phyloP scores from a whole-genome alignment of 2,113 vertebrate genomes.

The Scortum barcoo region DNA sequence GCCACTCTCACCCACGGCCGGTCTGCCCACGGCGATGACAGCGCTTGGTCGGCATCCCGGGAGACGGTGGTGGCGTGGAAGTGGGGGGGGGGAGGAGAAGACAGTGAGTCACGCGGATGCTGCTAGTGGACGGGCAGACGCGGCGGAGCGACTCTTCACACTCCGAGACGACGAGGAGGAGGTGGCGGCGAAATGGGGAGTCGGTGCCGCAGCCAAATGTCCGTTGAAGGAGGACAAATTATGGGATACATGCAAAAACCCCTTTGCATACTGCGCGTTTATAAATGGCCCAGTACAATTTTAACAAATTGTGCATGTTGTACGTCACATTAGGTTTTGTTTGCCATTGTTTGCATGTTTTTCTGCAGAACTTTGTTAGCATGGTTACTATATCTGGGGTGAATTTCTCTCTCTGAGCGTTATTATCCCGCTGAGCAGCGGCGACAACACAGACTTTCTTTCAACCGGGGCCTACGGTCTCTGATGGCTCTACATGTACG shows the following conservation, averaged over 20 bases:
- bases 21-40: conserved; percentile 66
- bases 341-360: neutral
- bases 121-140: conserved; percentile 56
- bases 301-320: neutral
- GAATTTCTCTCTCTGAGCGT: neutral
- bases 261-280: neutral
- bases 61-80: too few relatives aligned
- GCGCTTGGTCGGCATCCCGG: conserved; percentile 49
- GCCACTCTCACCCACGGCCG: conserved; percentile 64
- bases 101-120: conserved; percentile 73
- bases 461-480: conserved; percentile 10
- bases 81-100: too few relatives aligned
- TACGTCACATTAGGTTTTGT: neutral
- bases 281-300: neutral
- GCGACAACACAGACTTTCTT: conserved; percentile 3
- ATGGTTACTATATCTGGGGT: neutral
- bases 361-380: neutral
- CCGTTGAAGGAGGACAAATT: conserved; percentile 15
- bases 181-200: conserved; percentile 41
- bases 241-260: neutral
- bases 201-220: conserved; percentile 39
- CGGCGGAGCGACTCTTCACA: conserved; percentile 64
- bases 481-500: conserved; percentile 6
- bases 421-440: conserved; percentile 2
- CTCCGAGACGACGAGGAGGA: conserved; percentile 44